These are phyloP conservation scores for Rhagoletis zephyria DNA, from an alignment of 1,140 invertebrate genomes.

Conservation along the genomic window DNA sequence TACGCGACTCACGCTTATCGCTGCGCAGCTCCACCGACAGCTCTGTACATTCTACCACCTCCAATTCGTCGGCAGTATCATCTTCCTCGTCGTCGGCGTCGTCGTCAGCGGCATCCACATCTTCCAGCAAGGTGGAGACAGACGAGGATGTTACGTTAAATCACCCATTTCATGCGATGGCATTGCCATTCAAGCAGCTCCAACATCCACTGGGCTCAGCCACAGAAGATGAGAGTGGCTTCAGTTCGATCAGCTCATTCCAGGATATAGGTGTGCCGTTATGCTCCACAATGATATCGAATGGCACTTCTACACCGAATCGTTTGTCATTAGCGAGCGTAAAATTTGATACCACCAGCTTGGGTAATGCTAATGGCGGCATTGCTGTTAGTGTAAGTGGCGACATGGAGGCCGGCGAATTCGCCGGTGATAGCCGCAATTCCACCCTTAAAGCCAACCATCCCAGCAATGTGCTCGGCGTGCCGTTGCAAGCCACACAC, in stretches of 20 bases:
- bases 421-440: conserved; percentile 65
- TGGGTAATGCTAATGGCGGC: not conserved
- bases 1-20: conserved; percentile 70
- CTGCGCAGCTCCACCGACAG: conserved; percentile 71
- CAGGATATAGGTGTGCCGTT: conserved; percentile 82
- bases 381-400: not conserved
- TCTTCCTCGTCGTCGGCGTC: conserved; percentile 66
- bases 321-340: conserved; percentile 11
- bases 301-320: conserved; percentile 23
- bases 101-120: conserved; percentile 62
- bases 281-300: conserved; percentile 69
- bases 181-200: conserved; percentile 55
- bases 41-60: conserved; percentile 73
- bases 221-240: conserved; percentile 85
- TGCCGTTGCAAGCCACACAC: conserved; percentile 60
- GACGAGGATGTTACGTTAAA: conserved; percentile 64
- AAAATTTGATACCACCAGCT: conserved; percentile 9
- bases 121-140: conserved; percentile 69
- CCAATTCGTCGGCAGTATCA: conserved; percentile 63
- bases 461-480: conserved; percentile 62
- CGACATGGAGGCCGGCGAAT: not conserved
- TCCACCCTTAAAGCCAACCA: conserved; percentile 62
- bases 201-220: conserved; percentile 62
- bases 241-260: conserved; percentile 86
- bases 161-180: conserved; percentile 39